Percentiles rank a stretch among this genome's conserved stretches.
phyloP scores from a whole-genome alignment of 2,888 invertebrate genomes.

The Aphidius colemani region DNA sequence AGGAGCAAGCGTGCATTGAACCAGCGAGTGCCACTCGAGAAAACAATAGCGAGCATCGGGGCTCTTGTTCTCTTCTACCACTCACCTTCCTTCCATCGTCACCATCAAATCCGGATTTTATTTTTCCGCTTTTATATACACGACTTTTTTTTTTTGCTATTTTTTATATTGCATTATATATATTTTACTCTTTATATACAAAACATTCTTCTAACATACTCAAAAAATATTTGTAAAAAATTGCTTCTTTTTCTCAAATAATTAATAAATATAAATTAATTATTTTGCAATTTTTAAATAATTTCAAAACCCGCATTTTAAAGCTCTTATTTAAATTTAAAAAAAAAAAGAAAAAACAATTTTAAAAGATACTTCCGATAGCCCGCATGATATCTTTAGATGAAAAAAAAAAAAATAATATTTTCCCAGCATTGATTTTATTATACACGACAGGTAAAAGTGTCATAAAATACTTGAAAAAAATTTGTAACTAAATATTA shows the following conservation, averaged over 20 bases:
- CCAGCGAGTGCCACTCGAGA: conserved; percentile 60
- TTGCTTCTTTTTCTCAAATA: neutral
- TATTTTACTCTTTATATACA: too few species aligned
- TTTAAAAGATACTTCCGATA: conserved; percentile 55
- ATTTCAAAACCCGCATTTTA: conserved; percentile 20
- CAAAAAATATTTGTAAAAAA: too few species aligned
- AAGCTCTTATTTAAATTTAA: neutral
- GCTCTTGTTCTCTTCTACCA: conserved; percentile 39
- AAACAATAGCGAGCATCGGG: conserved; percentile 58
- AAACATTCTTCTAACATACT: too few species aligned
- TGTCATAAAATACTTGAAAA: too few species aligned
- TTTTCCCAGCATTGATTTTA: too few species aligned
- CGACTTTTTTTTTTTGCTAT: conserved; percentile 7
- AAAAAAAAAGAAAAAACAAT: conserved; percentile 23
- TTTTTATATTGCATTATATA: neutral
- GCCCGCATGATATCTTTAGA: conserved; percentile 47
- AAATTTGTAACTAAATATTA: too few species aligned
- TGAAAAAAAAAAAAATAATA: neutral
- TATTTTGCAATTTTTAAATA: neutral
- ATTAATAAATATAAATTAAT: neutral
- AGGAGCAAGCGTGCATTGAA: conserved; percentile 54
- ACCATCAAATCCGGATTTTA: conserved; percentile 53
- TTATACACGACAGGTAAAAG: too few species aligned
- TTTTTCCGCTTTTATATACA: conserved; percentile 29
- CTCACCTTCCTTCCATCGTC: conserved; percentile 43